phyloP scores from a whole-genome alignment of 2,797 vertebrate species.

The Poecilia velifera region DNA sequence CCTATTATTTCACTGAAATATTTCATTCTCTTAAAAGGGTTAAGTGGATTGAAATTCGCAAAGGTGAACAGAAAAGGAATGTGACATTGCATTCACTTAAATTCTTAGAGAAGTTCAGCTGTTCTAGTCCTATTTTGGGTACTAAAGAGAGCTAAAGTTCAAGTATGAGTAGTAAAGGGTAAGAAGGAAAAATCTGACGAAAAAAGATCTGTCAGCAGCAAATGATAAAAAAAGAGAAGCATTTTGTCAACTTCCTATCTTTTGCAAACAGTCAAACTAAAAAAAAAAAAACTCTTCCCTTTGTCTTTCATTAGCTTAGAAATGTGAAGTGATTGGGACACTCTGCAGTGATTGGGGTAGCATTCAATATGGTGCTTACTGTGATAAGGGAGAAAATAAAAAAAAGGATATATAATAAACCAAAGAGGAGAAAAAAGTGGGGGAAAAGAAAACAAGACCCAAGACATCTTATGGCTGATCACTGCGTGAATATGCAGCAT shows the following conservation, averaged over 20 bases:
- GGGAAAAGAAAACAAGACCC: neutral
- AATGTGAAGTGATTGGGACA: conserved; percentile 67
- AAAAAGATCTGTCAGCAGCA: conserved; percentile 44
- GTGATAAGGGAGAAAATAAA: conserved; percentile 21
- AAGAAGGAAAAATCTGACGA: conserved; percentile 32
- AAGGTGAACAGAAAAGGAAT: conserved; percentile 32
- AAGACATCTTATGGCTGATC: neutral
- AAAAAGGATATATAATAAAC: conserved; percentile 7
- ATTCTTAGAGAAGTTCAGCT: conserved; percentile 16
- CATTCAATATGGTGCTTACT: conserved; percentile 33
- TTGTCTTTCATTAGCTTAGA: conserved; percentile 59
- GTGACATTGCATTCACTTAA: conserved; percentile 22
- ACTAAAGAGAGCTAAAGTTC: conserved; percentile 33
- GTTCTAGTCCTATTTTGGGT: conserved; percentile 24
- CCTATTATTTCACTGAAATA: conserved; percentile 47
- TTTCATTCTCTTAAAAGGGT: conserved; percentile 42
- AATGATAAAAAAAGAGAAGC: conserved; percentile 34
- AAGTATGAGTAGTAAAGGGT: conserved; percentile 37
- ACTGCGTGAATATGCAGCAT: conserved; percentile 35
- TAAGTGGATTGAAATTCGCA: conserved; percentile 40
- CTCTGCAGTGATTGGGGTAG: conserved; percentile 63
- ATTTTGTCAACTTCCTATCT: conserved; percentile 47
- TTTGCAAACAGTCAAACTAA: conserved; percentile 38
- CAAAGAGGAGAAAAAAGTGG: neutral
- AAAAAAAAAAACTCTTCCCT: conserved; percentile 26